phyloP scores from a whole-genome alignment of 1,140 invertebrate species.

The Physella acuta region DNA sequence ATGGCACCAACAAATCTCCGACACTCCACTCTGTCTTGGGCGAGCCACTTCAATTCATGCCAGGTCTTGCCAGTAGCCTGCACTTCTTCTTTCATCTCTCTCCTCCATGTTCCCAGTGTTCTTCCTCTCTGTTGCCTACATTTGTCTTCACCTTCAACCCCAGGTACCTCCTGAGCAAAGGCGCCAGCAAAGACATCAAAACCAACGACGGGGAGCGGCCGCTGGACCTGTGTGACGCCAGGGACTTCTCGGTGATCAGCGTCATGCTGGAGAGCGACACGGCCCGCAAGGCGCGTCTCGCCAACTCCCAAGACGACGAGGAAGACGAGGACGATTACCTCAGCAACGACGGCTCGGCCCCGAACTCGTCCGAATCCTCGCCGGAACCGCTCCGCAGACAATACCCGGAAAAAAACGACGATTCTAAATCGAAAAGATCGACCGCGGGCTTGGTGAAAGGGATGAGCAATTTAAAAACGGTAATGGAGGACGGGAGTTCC shows the following conservation, averaged over 20 bases:
- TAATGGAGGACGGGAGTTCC: neutral
- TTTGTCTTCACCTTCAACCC: too few species aligned
- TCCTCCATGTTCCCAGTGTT: too few species aligned
- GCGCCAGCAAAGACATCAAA: conserved; percentile 46
- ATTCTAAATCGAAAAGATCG: neutral
- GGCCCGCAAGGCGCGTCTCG: conserved; percentile 12
- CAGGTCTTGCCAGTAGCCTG: too few species aligned
- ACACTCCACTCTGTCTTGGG: too few species aligned
- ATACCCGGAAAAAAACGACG: conserved; percentile 1
- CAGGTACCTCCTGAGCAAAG: conserved; percentile 53
- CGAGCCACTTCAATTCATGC: too few species aligned
- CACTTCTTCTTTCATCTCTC: too few species aligned
- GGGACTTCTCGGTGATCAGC: conserved; percentile 52
- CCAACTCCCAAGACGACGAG: conserved; percentile 12
- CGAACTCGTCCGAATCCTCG: neutral
- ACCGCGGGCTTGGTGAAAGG: neutral
- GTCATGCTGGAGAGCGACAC: conserved; percentile 44
- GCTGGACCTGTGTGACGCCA: conserved; percentile 56
- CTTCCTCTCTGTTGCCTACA: too few species aligned
- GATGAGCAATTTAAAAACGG: neutral
- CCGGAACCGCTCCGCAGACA: neutral
- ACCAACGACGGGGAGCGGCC: conserved; percentile 57
- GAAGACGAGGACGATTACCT: conserved; percentile 14
- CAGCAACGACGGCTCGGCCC: neutral
- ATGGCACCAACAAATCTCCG: too few species aligned